These are phyloP conservation scores for Heterodera filipjevi DNA, from an alignment of 2,888 invertebrate species.

Conservation along the genomic window DNA sequence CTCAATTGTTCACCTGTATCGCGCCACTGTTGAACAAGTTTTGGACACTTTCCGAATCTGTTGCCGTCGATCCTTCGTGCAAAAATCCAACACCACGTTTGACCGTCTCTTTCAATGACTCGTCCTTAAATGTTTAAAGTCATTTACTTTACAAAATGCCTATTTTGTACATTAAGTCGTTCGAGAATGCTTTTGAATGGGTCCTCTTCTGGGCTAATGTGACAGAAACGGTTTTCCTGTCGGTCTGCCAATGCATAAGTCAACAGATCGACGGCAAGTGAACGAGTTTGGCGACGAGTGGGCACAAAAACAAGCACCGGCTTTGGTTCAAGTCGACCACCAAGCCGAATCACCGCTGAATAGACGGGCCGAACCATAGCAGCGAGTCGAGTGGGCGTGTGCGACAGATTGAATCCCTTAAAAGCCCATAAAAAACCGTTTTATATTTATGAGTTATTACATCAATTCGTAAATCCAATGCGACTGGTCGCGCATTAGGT, in stretches of 20 bases:
- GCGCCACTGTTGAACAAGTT: constrained; percentile 90
- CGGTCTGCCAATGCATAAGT: constrained; percentile 90
- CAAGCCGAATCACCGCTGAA: constrained; percentile 83
- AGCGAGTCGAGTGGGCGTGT: constrained; percentile 90
- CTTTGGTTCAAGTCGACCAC: constrained; percentile 72
- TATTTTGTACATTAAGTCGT: neutral
- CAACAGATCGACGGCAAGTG: constrained; percentile 93
- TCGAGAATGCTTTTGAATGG: constrained; percentile 54
- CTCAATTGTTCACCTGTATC: constrained; percentile 69
- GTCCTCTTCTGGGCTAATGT: constrained; percentile 67
- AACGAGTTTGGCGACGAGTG: constrained; percentile 64
- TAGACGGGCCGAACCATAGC: constrained; percentile 98
- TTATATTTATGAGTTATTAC: constrained; percentile 46
- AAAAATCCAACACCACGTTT: constrained; percentile 94
- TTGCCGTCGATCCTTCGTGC: constrained; percentile 85
- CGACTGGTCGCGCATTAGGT: constrained; percentile 91
- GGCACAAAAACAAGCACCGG: constrained; percentile 90
- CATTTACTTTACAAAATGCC: too few species aligned
- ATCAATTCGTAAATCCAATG: constrained; percentile 89
- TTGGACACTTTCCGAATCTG: constrained; percentile 87
- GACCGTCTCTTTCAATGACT: constrained; percentile 85
- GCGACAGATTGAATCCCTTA: constrained; percentile 93
- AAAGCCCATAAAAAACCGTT: constrained; percentile 11
- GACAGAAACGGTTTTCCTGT: constrained; percentile 84
- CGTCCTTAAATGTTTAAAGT: constrained; percentile 59